phyloP scores from a whole-genome alignment of 2,888 invertebrate species.

The Drosophila testacea region DNA sequence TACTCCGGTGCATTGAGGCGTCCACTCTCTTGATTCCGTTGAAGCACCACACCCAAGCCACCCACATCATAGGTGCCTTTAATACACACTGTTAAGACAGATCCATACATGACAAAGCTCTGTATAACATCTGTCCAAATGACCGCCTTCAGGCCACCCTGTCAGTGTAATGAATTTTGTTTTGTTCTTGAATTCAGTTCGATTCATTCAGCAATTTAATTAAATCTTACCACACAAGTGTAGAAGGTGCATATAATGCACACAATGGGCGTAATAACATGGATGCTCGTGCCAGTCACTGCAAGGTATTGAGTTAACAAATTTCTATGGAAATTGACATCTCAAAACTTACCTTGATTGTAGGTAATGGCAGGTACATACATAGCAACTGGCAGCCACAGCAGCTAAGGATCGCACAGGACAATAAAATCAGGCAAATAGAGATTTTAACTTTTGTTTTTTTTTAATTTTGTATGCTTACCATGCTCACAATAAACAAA shows the following conservation, averaged over 20 bases:
- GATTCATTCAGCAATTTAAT: constrained; percentile 37
- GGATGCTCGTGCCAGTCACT: constrained; percentile 90
- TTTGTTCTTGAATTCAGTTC: background rate
- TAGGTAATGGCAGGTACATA: constrained; percentile 91
- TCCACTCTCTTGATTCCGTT: constrained; percentile 89
- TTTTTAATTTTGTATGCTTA: constrained; percentile 84
- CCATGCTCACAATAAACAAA: constrained; percentile 89
- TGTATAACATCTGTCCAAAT: constrained; percentile 94
- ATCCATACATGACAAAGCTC: constrained; percentile 90
- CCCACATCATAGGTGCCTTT: constrained; percentile 91
- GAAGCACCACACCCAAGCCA: constrained; percentile 88
- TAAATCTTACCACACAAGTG: constrained; percentile 91
- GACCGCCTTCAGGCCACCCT: constrained; percentile 93
- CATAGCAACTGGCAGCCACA: constrained; percentile 85
- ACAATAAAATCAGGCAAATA: background rate
- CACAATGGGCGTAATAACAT: constrained; percentile 92
- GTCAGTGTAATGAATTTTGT: constrained; percentile 13
- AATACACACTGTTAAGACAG: constrained; percentile 90
- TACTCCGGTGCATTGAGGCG: constrained; percentile 90
- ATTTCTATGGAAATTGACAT: constrained; percentile 6
- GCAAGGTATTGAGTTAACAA: constrained; percentile 19
- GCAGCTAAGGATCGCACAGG: constrained; percentile 57
- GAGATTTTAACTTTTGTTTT: background rate
- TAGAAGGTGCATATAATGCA: constrained; percentile 94
- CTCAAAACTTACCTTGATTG: constrained; percentile 88